Conservation (phyloP, 2,888 invertebrate species). For the Cotesia congregata region DNA sequence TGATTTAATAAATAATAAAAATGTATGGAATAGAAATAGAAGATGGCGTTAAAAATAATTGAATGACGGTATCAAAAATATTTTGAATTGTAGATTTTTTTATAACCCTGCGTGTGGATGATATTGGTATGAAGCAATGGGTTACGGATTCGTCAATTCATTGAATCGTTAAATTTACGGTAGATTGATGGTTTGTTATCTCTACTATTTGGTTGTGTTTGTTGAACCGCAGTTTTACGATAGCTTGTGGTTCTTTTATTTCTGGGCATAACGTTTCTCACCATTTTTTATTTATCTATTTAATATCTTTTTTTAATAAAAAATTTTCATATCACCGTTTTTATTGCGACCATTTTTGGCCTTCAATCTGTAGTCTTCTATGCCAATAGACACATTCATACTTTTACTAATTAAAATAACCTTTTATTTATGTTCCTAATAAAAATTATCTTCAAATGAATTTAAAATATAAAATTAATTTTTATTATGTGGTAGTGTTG, state of each 20-base stretch:
- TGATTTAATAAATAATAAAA: not conserved
- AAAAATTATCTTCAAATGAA: too few species aligned
- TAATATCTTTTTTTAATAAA: not conserved
- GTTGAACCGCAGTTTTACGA: constrained; percentile 31
- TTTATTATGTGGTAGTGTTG: too few species aligned
- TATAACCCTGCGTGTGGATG: not conserved
- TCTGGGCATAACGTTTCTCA: not conserved
- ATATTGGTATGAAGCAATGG: not conserved
- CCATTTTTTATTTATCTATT: constrained; percentile 11
- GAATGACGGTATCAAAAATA: constrained; percentile 5
- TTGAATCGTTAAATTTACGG: constrained; percentile 31
- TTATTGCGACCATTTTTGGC: not conserved
- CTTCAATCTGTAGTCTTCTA: not conserved
- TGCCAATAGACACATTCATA: too few species aligned
- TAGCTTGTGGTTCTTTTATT: constrained; percentile 17
- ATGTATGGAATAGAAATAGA: not conserved
- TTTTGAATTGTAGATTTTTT: constrained; percentile 6
- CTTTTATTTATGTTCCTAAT: too few species aligned
- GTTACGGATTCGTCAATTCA: constrained; percentile 22
- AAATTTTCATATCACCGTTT: constrained; percentile 1
- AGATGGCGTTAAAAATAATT: constrained; percentile 16
- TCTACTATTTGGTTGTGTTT: constrained; percentile 32
- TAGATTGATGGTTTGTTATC: constrained; percentile 35
- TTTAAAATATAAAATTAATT: too few species aligned
- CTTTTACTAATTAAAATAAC: too few species aligned